Evolutionary conservation across 2,888 invertebrate genomes (phyloP), one percentile per base, ranked within the genome.

Genomic region (Morinoia aosen): DNA sequence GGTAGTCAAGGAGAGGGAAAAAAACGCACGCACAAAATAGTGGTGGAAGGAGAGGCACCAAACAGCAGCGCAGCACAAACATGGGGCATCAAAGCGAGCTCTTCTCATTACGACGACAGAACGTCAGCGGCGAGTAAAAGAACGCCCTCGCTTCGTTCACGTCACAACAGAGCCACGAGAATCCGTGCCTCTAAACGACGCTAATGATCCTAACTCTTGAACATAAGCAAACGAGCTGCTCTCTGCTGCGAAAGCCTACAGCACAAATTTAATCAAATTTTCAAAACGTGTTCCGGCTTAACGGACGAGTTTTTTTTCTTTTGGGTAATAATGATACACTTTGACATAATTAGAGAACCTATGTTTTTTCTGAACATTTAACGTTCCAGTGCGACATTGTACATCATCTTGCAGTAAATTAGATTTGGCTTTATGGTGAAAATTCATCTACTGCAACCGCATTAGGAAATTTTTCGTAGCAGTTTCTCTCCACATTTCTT

Each of bases 61-160:
- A 90, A 90, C 90, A 90, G 39, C 40, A 40, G 90, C 90, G 14
- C 90, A 48, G 90, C 90, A 90, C 90, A 90, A 90, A 90, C 90
- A 90, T 48, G 90, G 14, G 19, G 90, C 90, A 90, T 90, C 90
- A 90, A 90, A 90, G 48, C 40, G 90, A 14, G 40, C 90, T 90
- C 40, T 90, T 90, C 90, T 90, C 90, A 90, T 90, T 90, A 90
- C 90, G 90, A 90, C 90, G 90, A 90, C 90, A 90, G 90, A 90
- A 39, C 90, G 90, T 90, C 90, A 90, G 90, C 90, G 4, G 40
- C 40, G 39, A 48, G 12, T 90, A 90, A 90, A 90, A 90, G 90
- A 90, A 90, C 90, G 48, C 40, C 90, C 90, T 90, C 90, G 90
- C 90, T 90, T 90, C 39, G 90, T 90, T 90, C 90, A 90, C 90